Conservation (phyloP, 1,140 invertebrate species). For the Parasteatoda tepidariorum region DNA sequence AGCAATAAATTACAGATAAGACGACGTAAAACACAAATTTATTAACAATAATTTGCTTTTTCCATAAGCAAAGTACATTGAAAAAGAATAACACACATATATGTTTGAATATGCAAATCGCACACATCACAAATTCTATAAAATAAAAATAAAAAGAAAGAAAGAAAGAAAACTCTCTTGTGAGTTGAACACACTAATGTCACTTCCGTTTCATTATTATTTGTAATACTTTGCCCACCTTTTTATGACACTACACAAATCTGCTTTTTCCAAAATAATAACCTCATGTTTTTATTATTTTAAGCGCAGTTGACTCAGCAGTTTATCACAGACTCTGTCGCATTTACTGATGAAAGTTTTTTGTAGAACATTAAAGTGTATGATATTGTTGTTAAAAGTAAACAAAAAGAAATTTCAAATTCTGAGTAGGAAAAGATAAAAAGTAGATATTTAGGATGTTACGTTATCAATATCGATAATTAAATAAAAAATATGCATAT, state of each 20-base stretch:
- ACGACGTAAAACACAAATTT: constrained; percentile 61
- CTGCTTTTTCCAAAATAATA: not conserved
- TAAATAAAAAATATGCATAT: no score
- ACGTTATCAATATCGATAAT: no score
- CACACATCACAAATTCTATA: constrained; percentile 51
- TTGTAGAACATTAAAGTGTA: not conserved
- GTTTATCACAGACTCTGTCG: constrained; percentile 59
- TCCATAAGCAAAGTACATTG: constrained; percentile 39
- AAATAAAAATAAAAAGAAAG: constrained; percentile 31
- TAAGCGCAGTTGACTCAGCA: constrained; percentile 28
- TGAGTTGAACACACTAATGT: constrained; percentile 29
- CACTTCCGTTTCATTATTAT: constrained; percentile 17
- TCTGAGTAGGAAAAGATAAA: no score
- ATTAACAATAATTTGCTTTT: constrained; percentile 53
- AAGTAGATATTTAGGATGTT: no score
- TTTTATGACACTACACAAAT: constrained; percentile 13
- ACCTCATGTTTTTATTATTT: not conserved
- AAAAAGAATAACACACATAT: constrained; percentile 49
- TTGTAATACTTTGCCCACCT: constrained; percentile 40
- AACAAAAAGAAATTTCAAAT: no score
- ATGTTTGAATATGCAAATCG: constrained; percentile 46
- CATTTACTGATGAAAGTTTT: constrained; percentile 35
- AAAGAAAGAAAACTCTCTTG: constrained; percentile 21
- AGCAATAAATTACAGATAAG: no score
- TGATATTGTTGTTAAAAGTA: no score